Evolutionary conservation across 1,140 invertebrate genomes (phyloP).

Genomic region (Zaprionus davidi): DNA sequence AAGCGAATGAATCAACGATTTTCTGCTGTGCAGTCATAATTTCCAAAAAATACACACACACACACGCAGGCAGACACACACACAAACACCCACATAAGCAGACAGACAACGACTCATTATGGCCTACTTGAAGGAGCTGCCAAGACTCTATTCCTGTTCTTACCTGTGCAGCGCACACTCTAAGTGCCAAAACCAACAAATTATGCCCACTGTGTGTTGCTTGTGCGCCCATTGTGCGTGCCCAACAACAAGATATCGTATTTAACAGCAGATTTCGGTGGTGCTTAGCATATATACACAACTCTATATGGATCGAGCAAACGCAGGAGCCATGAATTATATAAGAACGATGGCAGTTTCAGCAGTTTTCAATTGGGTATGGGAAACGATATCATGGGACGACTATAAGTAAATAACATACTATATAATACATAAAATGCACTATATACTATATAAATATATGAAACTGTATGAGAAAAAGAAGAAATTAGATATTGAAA

Average conservation of each 20-base stretch:
- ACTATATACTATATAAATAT: neutral
- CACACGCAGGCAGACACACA: slow-evolving; percentile 18
- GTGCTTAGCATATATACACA: slow-evolving; percentile 14
- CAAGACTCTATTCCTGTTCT: neutral
- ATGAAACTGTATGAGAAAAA: neutral
- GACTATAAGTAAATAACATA: neutral
- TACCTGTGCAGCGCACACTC: slow-evolving; percentile 14
- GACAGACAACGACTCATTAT: neutral
- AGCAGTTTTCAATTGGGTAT: neutral
- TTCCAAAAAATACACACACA: slow-evolving; percentile 62
- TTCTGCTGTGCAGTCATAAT: slow-evolving; percentile 75
- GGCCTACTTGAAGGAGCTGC: slow-evolving; percentile 27
- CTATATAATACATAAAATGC: neutral
- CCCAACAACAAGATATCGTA: slow-evolving; percentile 61
- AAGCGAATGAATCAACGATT: slow-evolving; percentile 81
- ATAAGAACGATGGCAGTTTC: slow-evolving; percentile 13
- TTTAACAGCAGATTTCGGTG: slow-evolving; percentile 77
- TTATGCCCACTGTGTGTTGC: slow-evolving; percentile 53
- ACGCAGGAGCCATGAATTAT: slow-evolving; percentile 1
- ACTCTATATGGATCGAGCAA: slow-evolving; percentile 14
- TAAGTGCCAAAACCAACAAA: slow-evolving; percentile 72
- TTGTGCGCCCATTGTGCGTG: slow-evolving; percentile 39
- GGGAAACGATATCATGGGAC: neutral
- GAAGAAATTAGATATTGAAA: too few relatives aligned
- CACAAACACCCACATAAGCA: neutral